Conservation (phyloP, 2,113 vertebrate species). For the Stegastes partitus region DNA sequence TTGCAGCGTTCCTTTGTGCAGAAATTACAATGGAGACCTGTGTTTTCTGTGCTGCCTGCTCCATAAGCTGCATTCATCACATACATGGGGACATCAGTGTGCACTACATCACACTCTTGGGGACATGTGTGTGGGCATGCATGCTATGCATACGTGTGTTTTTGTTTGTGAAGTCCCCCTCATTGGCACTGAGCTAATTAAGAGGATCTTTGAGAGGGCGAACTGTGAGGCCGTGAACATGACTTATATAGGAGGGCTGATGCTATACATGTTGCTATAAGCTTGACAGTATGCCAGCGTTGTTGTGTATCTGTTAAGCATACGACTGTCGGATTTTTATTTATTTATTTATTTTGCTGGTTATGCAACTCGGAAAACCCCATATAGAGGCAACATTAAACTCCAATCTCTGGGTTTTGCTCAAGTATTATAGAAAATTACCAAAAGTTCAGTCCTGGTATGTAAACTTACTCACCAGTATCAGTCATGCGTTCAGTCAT, state of each 20-base stretch:
- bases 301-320: slow-evolving; percentile 1
- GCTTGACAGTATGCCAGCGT: neutral
- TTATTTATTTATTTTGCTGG: no score
- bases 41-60: slow-evolving; percentile 66
- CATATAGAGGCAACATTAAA: no score
- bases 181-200: slow-evolving; percentile 68
- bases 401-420: no score
- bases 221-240: slow-evolving; percentile 17
- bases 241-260: slow-evolving; percentile 6
- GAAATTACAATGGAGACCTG: slow-evolving; percentile 73
- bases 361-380: no score
- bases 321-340: neutral
- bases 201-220: slow-evolving; percentile 51
- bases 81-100: slow-evolving; percentile 46
- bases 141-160: slow-evolving; percentile 22
- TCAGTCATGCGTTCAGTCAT: no score
- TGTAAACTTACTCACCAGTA: no score
- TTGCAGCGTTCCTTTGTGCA: slow-evolving; percentile 71
- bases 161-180: slow-evolving; percentile 44
- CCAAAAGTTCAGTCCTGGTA: no score
- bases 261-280: neutral
- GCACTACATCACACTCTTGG: slow-evolving; percentile 68
- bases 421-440: no score
- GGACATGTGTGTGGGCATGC: slow-evolving; percentile 26
- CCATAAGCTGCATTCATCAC: slow-evolving; percentile 75